Evolutionary conservation across 2,888 invertebrate genomes (phyloP), one percentile per base, ranked within the genome.

Genomic region (Phortica magna): DNA sequence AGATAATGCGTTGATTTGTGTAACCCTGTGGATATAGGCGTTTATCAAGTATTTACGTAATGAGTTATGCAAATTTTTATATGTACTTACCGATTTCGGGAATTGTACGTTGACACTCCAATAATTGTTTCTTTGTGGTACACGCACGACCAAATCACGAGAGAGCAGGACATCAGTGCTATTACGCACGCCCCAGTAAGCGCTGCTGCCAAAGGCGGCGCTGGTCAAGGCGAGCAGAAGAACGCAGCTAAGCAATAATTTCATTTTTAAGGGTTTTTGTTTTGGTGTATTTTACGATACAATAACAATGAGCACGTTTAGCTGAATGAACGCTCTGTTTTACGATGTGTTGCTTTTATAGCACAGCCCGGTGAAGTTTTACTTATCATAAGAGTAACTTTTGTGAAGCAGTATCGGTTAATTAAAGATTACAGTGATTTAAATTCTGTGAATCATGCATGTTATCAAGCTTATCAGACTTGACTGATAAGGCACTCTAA

Each of bases 141-240:
- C 1, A 19, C 84, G 84, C 2, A 80, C 61, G 22, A 86, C 83
- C 1, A 7, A 22, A 75, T 83, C 79, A 53, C 81, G 79, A 41
- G 78, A 77, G 6, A 88, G 76, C 68, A 87, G 74, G 12, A 65
- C 67, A 14, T 88, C 86, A 7, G 19, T 73, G 74, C 1, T 43
- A 41, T 76, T 78, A n/a, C 77, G 72, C 2, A 6, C 70, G 10
- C 88, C 88, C 84, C 87, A 88, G 78, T 41, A 77, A 77, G 78
- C 7, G 59, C 80, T 88, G 71, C 41, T 79, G 76, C 83, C 84
- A 43, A 79, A 81, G 75, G 80, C 79, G 74, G 81, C 80, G 75
- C 79, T 83, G 74, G 81, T 78, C 17, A 84, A 61, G 77, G 89
- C 87, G 64, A 84, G 64, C 19, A 89, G 79, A 9, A 88, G 77